These are phyloP conservation scores for Syrista parreyssii DNA, from an alignment of 2,888 invertebrate genomes.

Conservation along the genomic window DNA sequence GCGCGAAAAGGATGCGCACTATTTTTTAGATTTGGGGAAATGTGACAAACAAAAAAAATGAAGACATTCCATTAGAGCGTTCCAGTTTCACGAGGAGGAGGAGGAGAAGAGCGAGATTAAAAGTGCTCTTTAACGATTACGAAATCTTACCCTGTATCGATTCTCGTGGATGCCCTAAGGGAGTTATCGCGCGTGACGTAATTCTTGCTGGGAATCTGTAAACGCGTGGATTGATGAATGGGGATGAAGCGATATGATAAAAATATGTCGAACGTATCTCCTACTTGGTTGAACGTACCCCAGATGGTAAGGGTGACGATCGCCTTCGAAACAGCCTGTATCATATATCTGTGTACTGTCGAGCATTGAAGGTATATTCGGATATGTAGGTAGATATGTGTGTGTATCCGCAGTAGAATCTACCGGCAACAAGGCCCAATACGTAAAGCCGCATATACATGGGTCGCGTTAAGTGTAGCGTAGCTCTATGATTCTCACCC, in stretches of 20 bases:
- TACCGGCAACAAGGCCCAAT: constrained; percentile 42
- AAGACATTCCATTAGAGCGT: not conserved
- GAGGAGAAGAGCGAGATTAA: not conserved
- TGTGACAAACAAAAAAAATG: not conserved
- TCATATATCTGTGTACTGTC: not conserved
- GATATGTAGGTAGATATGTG: constrained; percentile 27
- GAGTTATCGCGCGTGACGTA: not conserved
- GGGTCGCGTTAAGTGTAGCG: constrained; percentile 57
- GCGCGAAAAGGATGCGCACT: not conserved
- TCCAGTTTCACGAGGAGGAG: not conserved
- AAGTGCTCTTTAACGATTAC: not conserved
- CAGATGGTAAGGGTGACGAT: too few relatives aligned
- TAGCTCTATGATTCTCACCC: constrained; percentile 53
- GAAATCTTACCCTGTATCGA: not conserved
- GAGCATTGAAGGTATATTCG: not conserved
- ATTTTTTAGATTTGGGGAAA: not conserved
- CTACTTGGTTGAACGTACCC: not conserved
- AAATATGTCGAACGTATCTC: not conserved
- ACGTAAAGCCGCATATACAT: constrained; percentile 29
- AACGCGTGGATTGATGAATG: not conserved
- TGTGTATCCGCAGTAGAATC: constrained; percentile 42
- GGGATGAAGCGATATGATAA: not conserved
- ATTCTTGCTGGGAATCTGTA: not conserved
- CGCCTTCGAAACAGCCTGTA: not conserved
- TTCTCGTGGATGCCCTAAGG: not conserved